Evolutionary conservation across 2,888 invertebrate species (phyloP).

Genomic region (Agonopterix arenella): DNA sequence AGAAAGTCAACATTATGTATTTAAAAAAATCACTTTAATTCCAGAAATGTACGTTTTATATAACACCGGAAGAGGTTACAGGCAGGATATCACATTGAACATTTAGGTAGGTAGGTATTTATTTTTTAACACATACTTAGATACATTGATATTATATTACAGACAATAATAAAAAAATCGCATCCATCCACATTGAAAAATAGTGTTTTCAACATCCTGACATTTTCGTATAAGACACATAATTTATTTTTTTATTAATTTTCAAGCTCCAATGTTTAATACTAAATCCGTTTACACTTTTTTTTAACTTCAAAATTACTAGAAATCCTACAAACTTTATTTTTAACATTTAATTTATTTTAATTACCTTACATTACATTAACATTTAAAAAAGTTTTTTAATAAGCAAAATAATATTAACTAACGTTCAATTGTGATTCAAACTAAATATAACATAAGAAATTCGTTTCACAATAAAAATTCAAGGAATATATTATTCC

Average conservation of each 20-base stretch:
- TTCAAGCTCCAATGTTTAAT: slow-evolving; percentile 14
- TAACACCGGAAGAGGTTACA: slow-evolving; percentile 62
- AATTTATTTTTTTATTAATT: slow-evolving; percentile 9
- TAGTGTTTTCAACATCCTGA: slow-evolving; percentile 3
- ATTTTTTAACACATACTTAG: slow-evolving; percentile 2
- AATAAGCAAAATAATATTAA: too few species aligned
- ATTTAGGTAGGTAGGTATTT: slow-evolving; percentile 31
- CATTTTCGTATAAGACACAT: slow-evolving; percentile 14
- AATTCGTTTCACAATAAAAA: too few species aligned
- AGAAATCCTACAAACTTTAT: slow-evolving; percentile 4
- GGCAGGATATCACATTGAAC: slow-evolving; percentile 75
- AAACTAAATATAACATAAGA: too few species aligned
- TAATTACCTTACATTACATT: too few species aligned
- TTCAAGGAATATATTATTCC: too few species aligned
- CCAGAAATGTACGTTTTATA: slow-evolving; percentile 45
- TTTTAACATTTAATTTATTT: background rate
- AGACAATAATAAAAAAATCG: background rate
- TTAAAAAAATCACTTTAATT: slow-evolving; percentile 60
- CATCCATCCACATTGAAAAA: slow-evolving; percentile 6
- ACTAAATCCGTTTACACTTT: slow-evolving; percentile 8
- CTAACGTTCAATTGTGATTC: too few species aligned
- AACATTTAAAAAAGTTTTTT: too few species aligned
- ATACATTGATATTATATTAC: slow-evolving; percentile 4
- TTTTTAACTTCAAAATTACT: slow-evolving; percentile 8
- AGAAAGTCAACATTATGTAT: slow-evolving; percentile 5